A percentile compares a stretch with the other conserved stretches of the same genome.
Conservation (phyloP, 2,888 invertebrate genomes). For the Ryuthela nishihirai region DNA sequence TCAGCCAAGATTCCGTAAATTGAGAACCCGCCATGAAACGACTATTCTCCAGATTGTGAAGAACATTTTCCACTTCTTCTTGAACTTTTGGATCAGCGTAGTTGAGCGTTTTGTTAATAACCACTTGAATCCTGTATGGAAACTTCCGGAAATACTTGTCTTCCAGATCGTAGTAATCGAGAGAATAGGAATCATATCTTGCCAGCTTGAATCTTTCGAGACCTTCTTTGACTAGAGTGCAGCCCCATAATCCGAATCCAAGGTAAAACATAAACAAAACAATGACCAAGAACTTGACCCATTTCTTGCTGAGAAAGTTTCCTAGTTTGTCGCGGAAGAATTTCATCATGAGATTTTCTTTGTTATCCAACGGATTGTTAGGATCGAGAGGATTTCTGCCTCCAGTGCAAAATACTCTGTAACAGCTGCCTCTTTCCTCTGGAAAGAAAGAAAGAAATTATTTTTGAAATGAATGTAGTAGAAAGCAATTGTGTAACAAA, state of each 20-base stretch:
- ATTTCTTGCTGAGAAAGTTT: slow-evolving; percentile 64
- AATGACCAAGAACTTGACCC: slow-evolving; percentile 62
- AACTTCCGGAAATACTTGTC: slow-evolving; percentile 89
- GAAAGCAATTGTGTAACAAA: no score
- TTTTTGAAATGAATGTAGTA: no score
- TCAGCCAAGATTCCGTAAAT: slow-evolving; percentile 84
- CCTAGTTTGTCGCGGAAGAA: slow-evolving; percentile 81
- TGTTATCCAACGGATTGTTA: slow-evolving; percentile 78
- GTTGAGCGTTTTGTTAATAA: slow-evolving; percentile 72
- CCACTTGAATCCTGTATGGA: slow-evolving; percentile 83
- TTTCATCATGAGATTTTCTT: slow-evolving; percentile 82
- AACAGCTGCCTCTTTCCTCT: slow-evolving; percentile 75
- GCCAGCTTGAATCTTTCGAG: slow-evolving; percentile 78
- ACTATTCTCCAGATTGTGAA: slow-evolving; percentile 71
- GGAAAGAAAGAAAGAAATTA: slow-evolving; percentile 5
- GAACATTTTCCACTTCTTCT: slow-evolving; percentile 69
- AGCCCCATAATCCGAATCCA: slow-evolving; percentile 79
- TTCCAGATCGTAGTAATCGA: slow-evolving; percentile 84
- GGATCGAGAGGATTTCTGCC: slow-evolving; percentile 78
- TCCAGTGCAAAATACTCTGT: slow-evolving; percentile 76
- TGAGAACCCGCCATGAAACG: slow-evolving; percentile 65
- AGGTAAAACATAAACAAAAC: slow-evolving; percentile 69
- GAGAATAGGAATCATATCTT: slow-evolving; percentile 85
- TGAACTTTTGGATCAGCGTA: slow-evolving; percentile 75
- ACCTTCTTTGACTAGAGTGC: slow-evolving; percentile 81